Base-by-base conservation (phyloP, 2,797 vertebrate species). In the Callimico goeldii region DNA sequence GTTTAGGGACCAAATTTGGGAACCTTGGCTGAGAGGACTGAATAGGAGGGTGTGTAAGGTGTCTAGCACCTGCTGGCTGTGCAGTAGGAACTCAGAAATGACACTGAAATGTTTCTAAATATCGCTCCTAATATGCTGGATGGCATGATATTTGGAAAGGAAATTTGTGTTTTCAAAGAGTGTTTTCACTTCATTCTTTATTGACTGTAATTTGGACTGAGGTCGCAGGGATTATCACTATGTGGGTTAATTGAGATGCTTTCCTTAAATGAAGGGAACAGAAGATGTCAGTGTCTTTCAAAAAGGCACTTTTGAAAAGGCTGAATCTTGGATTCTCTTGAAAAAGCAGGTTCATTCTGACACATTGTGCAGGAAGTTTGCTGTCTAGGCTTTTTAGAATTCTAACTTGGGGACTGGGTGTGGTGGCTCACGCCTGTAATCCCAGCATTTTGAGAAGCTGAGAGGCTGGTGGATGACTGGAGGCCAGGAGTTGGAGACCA, bases 311-410 rank as follows among this genome's bases (percentile, higher is more conserved):
- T n/a, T n/a, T n/a, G n/a, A n/a, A n/a, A n/a, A 81, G 67, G 36
- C 84, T 33, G 43, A 79, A 15, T 96, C 22, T 55, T 24, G 7
- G 50, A 33, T 67, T 85, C 83, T 92, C 33, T 90, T 92, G 67
- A 75, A 82, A 92, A 94, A 77, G 73, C 58, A 17, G 7, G 17
- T 64, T 85, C 43, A 12, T 75, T 58, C 70, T 81, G 52, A 48
- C 22, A 57, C 17, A 11, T 55, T 26, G 22, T 28, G 39, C 33
- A 73, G 82, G 90, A 73, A 57, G 61, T 12, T 85, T 19, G 17
- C 72, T 94, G 72, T 73, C 30, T 14, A 67, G 88, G 57, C 76
- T 76, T 96, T 88, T 83, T 36, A 73, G 95, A 95, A 55, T 85
- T 24, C 48, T n/a, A 50, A 28, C 33, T 52, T 77, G 90, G 58